Evolutionary conservation across 1,140 invertebrate genomes (phyloP), one percentile per base, ranked within the genome.

Genomic region (Cydia amplana): DNA sequence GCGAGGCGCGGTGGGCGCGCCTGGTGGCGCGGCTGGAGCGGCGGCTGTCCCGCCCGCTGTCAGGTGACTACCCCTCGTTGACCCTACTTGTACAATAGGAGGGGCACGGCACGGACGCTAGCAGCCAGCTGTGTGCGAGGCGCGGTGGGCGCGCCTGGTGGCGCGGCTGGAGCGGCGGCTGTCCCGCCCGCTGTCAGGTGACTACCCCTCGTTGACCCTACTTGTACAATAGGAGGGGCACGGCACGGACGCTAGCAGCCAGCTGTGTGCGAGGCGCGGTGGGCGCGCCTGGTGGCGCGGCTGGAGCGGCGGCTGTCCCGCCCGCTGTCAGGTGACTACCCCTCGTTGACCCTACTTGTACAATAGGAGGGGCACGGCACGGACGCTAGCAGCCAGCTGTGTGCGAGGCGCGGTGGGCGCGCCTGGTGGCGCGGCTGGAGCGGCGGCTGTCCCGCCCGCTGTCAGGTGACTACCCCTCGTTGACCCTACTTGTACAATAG

Each of bases 1-100:
- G 90, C 80, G 90, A 90, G 75, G 88, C 88, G 14, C 81, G 88
- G 0, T 91, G 89, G 90, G 88, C 90, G 64, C 77, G 87, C 49
- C 83, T 89, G 1, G 86, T 89, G 43, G 86, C 90, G 5, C 87
- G 87, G 5, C 84, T 91, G 14, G 85, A 91, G 79, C 82, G 87
- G 3, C 79, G 88, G 3, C 83, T 91, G 28, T 76, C 85, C 3
- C 74, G 90, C n/a, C 87, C 90, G 9, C 73, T 74, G 23, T 74
- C 73, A 60, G 73, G 73, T 28, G 28, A 28, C 28, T 28, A 2
- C 28, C 28, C 28, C 28, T 28, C 28, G 28, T 28, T 28, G 32
- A 9, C 32, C 6, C 32, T 36, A 7, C 32, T 36, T 36, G 32
- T 7, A 36, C 32, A 36, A 36, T 36, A 36, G 1, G 32, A 36